A percentile compares a stretch with the other conserved stretches of the same genome.
phyloP scores from a whole-genome alignment of 2,113 vertebrate genomes.

The Vulpes ferrilata region DNA sequence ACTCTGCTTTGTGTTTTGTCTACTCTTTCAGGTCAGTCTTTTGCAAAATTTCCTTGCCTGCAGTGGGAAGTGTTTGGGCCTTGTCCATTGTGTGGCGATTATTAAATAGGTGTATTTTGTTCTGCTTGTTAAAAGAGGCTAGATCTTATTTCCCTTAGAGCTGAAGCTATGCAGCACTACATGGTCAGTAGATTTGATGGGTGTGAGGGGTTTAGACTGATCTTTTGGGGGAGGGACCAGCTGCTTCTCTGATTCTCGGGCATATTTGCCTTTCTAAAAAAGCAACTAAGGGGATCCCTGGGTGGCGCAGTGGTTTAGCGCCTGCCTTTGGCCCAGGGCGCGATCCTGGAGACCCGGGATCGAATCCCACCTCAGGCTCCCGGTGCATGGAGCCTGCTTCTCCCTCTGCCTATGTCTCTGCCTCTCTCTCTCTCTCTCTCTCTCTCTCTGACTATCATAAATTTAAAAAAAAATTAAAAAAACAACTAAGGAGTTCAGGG shows the following conservation, averaged over 20 bases:
- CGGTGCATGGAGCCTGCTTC: too few relatives aligned
- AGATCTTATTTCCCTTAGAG: neutral
- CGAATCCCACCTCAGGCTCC: too few relatives aligned
- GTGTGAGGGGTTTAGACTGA: neutral
- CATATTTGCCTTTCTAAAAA: neutral
- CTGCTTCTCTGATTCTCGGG: neutral
- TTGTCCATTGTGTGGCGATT: neutral
- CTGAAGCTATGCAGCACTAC: neutral
- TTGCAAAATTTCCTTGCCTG: neutral
- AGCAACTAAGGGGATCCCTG: neutral
- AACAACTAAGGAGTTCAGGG: neutral
- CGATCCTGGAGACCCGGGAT: too few relatives aligned
- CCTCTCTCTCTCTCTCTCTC: too few relatives aligned
- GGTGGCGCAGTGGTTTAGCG: too few relatives aligned
- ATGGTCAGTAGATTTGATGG: neutral
- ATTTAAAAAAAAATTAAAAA: neutral
- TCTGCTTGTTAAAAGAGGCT: neutral
- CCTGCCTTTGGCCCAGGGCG: too few relatives aligned
- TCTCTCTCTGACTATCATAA: too few relatives aligned
- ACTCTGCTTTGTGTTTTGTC: neutral
- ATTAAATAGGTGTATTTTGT: neutral
- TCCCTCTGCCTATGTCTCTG: too few relatives aligned
- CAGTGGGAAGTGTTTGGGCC: neutral
- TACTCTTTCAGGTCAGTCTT: neutral
- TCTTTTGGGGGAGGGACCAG: neutral